Percentiles rank a stretch among this genome's conserved stretches.
phyloP scores from a whole-genome alignment of 1,140 invertebrate genomes.

The Hylyphantes graminicola region DNA sequence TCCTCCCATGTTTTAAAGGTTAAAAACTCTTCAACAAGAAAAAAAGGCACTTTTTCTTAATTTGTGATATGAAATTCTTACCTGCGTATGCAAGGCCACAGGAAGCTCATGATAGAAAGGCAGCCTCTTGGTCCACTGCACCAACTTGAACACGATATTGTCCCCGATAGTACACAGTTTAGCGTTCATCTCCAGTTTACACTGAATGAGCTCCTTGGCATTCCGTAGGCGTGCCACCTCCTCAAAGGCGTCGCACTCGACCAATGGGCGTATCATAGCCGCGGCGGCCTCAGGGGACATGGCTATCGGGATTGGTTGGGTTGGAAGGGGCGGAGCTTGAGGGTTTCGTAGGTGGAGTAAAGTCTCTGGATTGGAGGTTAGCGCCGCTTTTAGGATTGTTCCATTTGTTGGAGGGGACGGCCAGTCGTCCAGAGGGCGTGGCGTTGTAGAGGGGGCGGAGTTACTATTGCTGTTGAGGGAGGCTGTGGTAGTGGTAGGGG shows the following conservation, averaged over 20 bases:
- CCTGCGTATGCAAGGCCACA: constrained; percentile 77
- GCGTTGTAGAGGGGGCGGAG: not conserved
- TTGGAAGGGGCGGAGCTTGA: constrained; percentile 73
- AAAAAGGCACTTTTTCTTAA: too few species aligned
- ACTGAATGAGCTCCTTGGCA: constrained; percentile 55
- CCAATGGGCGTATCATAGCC: constrained; percentile 70
- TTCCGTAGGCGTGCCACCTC: constrained; percentile 85
- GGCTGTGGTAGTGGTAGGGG: constrained; percentile 19
- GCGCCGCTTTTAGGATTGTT: constrained; percentile 91
- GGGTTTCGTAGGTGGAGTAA: constrained; percentile 84
- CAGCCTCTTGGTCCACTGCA: constrained; percentile 97
- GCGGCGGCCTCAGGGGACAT: constrained; percentile 51
- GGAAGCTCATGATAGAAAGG: constrained; percentile 96
- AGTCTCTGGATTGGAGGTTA: constrained; percentile 93
- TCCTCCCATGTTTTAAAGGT: too few species aligned
- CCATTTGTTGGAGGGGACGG: constrained; percentile 68
- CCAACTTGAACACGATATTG: constrained; percentile 91
- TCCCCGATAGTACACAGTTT: constrained; percentile 57
- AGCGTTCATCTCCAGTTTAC: constrained; percentile 41
- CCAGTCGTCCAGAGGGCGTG: constrained; percentile 34
- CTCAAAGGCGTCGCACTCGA: constrained; percentile 95
- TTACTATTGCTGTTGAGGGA: constrained; percentile 2
- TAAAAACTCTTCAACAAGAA: too few species aligned
- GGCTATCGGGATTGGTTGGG: constrained; percentile 68
- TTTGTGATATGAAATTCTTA: constrained; percentile 17